phyloP scores from a whole-genome alignment of 2,888 invertebrate species.

The Acanthacorydalis orientalis region DNA sequence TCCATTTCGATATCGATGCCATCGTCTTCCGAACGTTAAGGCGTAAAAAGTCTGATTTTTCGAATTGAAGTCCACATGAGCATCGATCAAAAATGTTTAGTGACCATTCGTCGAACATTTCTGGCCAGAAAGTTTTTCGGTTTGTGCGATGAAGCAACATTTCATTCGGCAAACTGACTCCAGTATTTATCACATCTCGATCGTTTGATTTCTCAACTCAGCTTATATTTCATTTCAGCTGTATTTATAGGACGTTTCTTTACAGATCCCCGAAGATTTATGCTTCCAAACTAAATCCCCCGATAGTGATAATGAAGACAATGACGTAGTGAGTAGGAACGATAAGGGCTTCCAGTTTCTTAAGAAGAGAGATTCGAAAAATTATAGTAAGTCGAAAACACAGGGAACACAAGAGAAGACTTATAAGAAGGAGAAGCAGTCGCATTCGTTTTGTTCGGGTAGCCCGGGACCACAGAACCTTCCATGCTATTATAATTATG shows the following conservation, averaged over 20 bases:
- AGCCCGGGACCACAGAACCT: slow-evolving; percentile 1
- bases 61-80: no score
- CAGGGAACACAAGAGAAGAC: slow-evolving; percentile 15
- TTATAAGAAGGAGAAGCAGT: slow-evolving; percentile 5
- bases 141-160: no score
- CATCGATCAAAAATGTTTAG: no score
- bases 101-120: no score
- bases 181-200: no score
- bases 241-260: slow-evolving; percentile 5
- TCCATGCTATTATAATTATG: slow-evolving; percentile 34
- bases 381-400: slow-evolving; percentile 27
- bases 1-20: no score
- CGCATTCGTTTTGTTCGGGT: slow-evolving; percentile 1
- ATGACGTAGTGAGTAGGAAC: background rate
- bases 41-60: no score
- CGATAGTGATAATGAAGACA: slow-evolving; percentile 5
- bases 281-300: slow-evolving; percentile 3
- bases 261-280: slow-evolving; percentile 7
- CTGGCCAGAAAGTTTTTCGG: no score
- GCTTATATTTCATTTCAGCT: no score
- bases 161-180: no score
- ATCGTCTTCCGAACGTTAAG: no score
- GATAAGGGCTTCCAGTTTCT: slow-evolving; percentile 6
- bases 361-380: slow-evolving; percentile 20
- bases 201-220: no score